phyloP scores from a whole-genome alignment of 2,888 invertebrate species.

The Hybos culiciformis region DNA sequence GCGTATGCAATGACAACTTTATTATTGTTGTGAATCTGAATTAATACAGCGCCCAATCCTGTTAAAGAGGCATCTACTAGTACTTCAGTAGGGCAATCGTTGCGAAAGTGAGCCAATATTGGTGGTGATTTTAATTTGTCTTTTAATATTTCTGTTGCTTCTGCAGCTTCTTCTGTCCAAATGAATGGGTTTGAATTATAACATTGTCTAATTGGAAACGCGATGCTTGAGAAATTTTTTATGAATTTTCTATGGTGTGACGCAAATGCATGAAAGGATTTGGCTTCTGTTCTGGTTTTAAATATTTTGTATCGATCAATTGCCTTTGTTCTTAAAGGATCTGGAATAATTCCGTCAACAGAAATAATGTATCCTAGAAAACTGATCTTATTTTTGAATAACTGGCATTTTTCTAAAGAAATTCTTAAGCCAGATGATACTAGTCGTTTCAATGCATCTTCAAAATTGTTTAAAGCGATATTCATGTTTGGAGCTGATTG shows the following conservation, averaged over 20 bases:
- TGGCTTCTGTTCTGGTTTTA: neutral
- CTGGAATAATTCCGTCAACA: neutral
- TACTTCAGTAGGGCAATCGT: slow-evolving; percentile 1
- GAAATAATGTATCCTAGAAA: neutral
- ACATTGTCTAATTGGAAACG: neutral
- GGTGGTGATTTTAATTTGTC: slow-evolving; percentile 1
- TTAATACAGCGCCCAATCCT: neutral
- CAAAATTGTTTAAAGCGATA: neutral
- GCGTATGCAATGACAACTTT: neutral
- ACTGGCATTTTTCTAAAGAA: neutral
- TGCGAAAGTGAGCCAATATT: neutral
- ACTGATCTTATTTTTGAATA: neutral
- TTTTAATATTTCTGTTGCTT: neutral
- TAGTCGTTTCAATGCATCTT: neutral
- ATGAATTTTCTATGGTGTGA: slow-evolving; percentile 1
- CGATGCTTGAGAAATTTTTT: slow-evolving; percentile 3
- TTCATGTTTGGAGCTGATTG: neutral
- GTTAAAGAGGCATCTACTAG: neutral
- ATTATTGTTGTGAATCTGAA: neutral
- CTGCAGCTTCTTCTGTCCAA: neutral
- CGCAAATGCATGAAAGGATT: neutral
- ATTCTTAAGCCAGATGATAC: neutral
- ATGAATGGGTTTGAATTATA: slow-evolving; percentile 3
- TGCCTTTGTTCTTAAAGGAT: neutral
- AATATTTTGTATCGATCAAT: neutral